These are phyloP conservation scores for Reinhardtius hippoglossoides DNA, from an alignment of 2,113 vertebrate genomes.

Conservation along the genomic window DNA sequence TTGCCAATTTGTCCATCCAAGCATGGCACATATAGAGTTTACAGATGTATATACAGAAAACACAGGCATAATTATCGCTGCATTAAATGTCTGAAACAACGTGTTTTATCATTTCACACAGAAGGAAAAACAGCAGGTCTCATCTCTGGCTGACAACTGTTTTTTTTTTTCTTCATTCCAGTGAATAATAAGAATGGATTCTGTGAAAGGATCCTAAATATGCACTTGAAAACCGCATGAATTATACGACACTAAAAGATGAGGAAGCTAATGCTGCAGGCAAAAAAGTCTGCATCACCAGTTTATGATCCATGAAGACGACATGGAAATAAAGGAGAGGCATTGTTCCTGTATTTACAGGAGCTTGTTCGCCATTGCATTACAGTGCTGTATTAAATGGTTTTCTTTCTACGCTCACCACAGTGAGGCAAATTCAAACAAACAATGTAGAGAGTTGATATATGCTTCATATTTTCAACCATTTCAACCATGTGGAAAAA, in stretches of 20 bases:
- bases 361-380: not conserved
- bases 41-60: not conserved
- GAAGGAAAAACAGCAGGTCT: not conserved
- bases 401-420: not conserved
- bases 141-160: not conserved
- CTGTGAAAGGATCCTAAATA: not conserved
- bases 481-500: not conserved
- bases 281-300: not conserved
- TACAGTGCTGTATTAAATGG: not conserved
- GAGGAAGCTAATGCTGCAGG: not conserved
- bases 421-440: not conserved
- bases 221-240: not conserved
- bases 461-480: not conserved
- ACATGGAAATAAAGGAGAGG: not conserved
- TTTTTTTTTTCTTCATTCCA: not conserved
- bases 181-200: not conserved
- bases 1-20: too few species aligned
- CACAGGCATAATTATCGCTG: not conserved
- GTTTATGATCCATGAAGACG: not conserved
- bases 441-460: not conserved
- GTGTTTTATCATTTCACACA: constrained; percentile 3
- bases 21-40: not conserved
- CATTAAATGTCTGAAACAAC: not conserved
- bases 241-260: not conserved
- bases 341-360: not conserved